Evolutionary conservation across 2,797 vertebrate species (phyloP).

Genomic region (Danionella dracula): DNA sequence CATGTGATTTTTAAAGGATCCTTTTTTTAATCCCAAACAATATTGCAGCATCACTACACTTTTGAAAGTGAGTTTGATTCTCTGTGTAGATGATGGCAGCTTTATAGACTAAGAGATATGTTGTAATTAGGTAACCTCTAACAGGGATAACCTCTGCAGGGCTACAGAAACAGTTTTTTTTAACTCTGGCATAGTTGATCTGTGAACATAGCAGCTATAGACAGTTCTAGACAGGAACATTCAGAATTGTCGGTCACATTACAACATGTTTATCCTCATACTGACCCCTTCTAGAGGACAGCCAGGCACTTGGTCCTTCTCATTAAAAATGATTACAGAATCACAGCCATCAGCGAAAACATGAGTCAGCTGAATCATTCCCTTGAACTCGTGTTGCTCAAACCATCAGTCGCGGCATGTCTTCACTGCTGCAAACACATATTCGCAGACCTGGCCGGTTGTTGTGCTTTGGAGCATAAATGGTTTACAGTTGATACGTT

Average conservation of each 20-base stretch:
- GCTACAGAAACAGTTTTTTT: too few relatives aligned
- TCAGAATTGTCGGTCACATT: background rate
- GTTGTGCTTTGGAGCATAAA: slow-evolving; percentile 24
- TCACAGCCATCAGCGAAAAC: slow-evolving; percentile 23
- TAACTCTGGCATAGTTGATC: background rate
- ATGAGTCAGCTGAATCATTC: slow-evolving; percentile 24
- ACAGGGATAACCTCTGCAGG: too few relatives aligned
- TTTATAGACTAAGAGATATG: too few relatives aligned
- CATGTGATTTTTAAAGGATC: too few relatives aligned
- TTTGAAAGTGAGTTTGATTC: background rate
- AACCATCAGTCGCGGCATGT: background rate
- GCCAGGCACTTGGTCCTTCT: background rate
- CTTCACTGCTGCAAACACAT: slow-evolving; percentile 7
- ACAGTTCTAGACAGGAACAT: too few relatives aligned
- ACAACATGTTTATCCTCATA: background rate
- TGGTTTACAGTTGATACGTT: slow-evolving; percentile 18
- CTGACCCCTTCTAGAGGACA: background rate
- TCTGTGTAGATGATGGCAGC: background rate
- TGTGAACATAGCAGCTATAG: too few relatives aligned
- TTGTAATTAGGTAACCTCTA: too few relatives aligned
- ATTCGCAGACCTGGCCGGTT: slow-evolving; percentile 18
- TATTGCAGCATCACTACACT: too few relatives aligned
- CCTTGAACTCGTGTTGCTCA: slow-evolving; percentile 13
- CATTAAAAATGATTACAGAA: slow-evolving; percentile 21
- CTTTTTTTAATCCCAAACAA: too few relatives aligned